Evolutionary conservation across 2,113 vertebrate genomes (phyloP), one percentile per base, ranked within the genome.

Genomic region (Motacilla tschutschensis): DNA sequence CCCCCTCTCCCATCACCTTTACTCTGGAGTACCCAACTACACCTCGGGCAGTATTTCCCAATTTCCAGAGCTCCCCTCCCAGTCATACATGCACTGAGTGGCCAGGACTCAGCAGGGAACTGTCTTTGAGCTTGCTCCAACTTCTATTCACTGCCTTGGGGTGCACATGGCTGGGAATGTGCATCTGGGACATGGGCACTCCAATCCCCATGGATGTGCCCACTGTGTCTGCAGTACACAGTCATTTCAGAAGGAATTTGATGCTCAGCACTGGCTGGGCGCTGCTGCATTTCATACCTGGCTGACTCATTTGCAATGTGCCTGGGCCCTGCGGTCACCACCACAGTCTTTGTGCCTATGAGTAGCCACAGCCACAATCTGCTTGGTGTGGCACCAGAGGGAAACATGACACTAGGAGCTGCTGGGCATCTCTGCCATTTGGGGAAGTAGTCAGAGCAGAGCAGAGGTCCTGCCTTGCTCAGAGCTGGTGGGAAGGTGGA

Each of bases 211-310:
- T 3, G 35, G n/a, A 29, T 62, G 8, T 47, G 26, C 25, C 63
- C 29, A 4, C 47, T 1, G 0, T 55, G 14, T 10, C 29, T 47
- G 8, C 15, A 36, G 19, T 8, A 10, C 6, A 3, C 6, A 14
- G 57, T 5, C 40, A 55, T 17, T 72, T 28, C 2, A 2, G 57
- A 28, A 33, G 25, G 9, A 21, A 10, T 54, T 50, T 66, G 14
- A 38, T 47, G 58, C 24, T 15, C 29, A 41, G 11, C 29, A 2
- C n/a, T 24, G 12, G 4, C 40, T 50, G 14, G 50, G 40, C 73
- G 33, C 41, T 38, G 35, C 40, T 33, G 35, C 29, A 36, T 77
- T 63, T 74, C 44, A 44, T 1, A 47, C 24, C 73, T 51, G 29
- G 2, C 69, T 4, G 5, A 1, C 21, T 41, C 22, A 3, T 20